Evolutionary conservation across 2,888 invertebrate species (phyloP), one percentile per base, ranked within the genome.

Genomic region (Saturnia pavonia): DNA sequence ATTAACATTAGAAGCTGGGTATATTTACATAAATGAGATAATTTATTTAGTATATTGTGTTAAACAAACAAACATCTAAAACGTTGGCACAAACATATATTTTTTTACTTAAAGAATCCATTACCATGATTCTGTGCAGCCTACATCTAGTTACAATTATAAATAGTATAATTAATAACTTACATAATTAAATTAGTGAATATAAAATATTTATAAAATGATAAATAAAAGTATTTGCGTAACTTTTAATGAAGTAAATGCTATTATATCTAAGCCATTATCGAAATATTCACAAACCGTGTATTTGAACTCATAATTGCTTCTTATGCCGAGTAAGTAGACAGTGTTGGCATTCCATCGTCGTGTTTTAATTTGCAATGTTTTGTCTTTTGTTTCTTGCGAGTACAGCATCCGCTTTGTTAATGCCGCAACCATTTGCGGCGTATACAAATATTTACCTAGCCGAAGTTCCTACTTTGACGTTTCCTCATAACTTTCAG

Each of bases 351-450:
- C 79, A 74, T 80, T 80, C 77, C 82, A 82, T 84, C 81, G 82
- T 79, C 77, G 76, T 80, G 83, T 85, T 86, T 84, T 85, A 84
- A 87, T 89, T 88, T 80, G 80, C 80, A 80, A 80, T 84, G 85
- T 88, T 87, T 84, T 84, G 83, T 83, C 89, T 90, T 90, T 90
- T 90, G 90, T 90, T 88, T 84, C 86, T 86, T 83, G 84, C 74
- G 80, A 82, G 81, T 77, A 83, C 84, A 85, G 84, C 87, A 81
- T 83, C 83, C 81, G 83, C 88, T 86, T 88, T 88, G 89, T 90
- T 82, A 87, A 82, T 85, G 82, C 82, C 77, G 78, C 72, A 77
- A 81, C 77, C 82, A 87, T 85, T 86, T 88, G 85, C 82, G 84
- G 81, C 83, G 80, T 82, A 86, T 85, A 87, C 85, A 88, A 89